phyloP scores from a whole-genome alignment of 2,888 invertebrate genomes.

The Plutella xylostella region DNA sequence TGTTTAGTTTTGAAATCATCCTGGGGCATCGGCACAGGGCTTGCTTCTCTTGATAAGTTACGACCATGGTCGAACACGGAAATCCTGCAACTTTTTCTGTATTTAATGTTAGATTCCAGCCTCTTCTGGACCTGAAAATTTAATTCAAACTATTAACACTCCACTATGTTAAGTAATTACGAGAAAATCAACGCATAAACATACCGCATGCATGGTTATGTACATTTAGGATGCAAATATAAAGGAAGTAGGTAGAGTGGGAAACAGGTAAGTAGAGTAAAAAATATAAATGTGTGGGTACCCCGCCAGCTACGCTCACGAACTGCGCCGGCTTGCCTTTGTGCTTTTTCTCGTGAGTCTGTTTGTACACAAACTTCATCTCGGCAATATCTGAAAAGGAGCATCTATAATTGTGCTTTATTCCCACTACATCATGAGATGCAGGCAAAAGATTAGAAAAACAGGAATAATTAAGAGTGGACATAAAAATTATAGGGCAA shows the following conservation, averaged over 20 bases:
- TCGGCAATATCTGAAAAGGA: neutral
- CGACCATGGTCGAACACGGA: constrained; percentile 41
- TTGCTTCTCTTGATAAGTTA: constrained; percentile 30
- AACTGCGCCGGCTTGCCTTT: constrained; percentile 47
- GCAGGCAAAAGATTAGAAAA: too few species aligned
- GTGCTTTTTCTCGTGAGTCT: constrained; percentile 39
- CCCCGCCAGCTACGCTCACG: constrained; percentile 44
- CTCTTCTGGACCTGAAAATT: constrained; percentile 43
- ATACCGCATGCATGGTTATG: neutral
- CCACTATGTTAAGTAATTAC: neutral
- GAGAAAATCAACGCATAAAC: neutral
- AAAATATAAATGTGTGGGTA: constrained; percentile 22
- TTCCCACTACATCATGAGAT: neutral
- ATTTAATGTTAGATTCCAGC: constrained; percentile 31
- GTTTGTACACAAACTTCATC: constrained; percentile 33
- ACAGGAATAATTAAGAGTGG: too few species aligned
- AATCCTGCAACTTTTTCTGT: constrained; percentile 37
- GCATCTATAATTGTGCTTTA: neutral
- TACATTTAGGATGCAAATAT: neutral
- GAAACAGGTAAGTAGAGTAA: neutral
- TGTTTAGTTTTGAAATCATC: constrained; percentile 27
- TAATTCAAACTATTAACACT: neutral
- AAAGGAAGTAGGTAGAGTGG: neutral
- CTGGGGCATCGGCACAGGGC: constrained; percentile 23
- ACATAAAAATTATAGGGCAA: neutral